A percentile compares a stretch with the other conserved stretches of the same genome.
Conservation (phyloP, 1,140 invertebrate genomes). For the Solen grandis region DNA sequence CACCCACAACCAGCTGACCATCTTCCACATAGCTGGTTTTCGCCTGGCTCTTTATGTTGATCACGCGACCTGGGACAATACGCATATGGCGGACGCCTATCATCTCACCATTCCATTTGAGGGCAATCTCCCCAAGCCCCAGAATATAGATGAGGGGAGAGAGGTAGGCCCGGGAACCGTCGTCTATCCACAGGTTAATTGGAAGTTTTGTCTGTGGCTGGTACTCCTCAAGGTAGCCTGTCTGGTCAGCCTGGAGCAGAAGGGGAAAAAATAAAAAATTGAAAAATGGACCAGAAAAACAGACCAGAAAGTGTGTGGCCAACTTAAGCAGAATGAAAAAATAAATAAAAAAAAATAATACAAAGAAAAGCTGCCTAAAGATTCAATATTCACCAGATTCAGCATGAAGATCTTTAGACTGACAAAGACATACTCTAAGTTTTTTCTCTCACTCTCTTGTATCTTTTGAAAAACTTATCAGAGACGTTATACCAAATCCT, state of each 20-base stretch:
- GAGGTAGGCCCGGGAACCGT: constrained; percentile 61
- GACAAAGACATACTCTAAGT: too few species aligned
- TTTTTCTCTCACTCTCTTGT: too few species aligned
- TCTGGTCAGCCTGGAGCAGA: constrained; percentile 62
- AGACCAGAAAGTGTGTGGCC: too few species aligned
- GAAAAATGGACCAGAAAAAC: too few species aligned
- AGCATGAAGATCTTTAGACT: too few species aligned
- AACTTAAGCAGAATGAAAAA: too few species aligned
- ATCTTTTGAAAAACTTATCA: too few species aligned
- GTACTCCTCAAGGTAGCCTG: constrained; percentile 62
- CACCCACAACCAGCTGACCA: constrained; percentile 54
- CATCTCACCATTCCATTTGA: constrained; percentile 73
- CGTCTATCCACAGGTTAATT: constrained; percentile 71
- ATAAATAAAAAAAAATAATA: too few species aligned
- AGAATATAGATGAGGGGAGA: constrained; percentile 70
- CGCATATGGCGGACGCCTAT: constrained; percentile 70
- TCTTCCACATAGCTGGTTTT: constrained; percentile 63
- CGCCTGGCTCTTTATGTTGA: constrained; percentile 65
- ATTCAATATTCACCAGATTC: too few species aligned
- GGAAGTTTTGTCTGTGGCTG: constrained; percentile 65
- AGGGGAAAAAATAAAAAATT: too few species aligned
- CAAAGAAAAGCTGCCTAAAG: too few species aligned
- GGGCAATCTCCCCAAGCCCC: constrained; percentile 69
- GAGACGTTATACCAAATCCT: too few species aligned
- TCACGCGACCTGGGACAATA: constrained; percentile 68